phyloP scores from a whole-genome alignment of 2,888 invertebrate species.

The Ophioninae sp. region DNA sequence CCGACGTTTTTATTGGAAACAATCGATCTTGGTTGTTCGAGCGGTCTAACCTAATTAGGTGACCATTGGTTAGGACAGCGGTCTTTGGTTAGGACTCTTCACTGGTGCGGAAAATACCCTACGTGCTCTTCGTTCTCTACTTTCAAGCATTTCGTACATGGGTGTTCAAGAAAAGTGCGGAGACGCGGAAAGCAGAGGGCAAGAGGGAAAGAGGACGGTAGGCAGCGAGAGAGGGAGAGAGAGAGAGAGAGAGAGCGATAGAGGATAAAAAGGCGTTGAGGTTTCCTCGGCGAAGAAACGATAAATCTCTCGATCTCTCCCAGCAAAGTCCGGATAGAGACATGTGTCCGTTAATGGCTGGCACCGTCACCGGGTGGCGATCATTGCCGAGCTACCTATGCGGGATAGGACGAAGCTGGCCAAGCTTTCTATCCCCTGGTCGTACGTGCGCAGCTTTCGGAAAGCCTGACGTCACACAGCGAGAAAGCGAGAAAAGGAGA shows the following conservation, averaged over 20 bases:
- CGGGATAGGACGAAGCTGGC: conserved; percentile 54
- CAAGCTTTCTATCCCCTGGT: conserved; percentile 67
- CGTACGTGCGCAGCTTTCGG: conserved; percentile 78
- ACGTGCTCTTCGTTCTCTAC: background rate
- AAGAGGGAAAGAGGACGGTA: background rate
- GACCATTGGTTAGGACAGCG: conserved; percentile 3
- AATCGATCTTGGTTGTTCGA: conserved; percentile 12
- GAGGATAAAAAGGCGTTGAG: conserved; percentile 43
- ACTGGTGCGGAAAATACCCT: conserved; percentile 13
- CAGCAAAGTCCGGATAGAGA: conserved; percentile 76
- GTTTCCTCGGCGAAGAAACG: conserved; percentile 66
- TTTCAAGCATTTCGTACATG: background rate
- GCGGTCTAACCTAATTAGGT: conserved; percentile 34
- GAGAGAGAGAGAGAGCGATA: background rate
- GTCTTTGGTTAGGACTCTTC: conserved; percentile 11
- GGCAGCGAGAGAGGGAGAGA: background rate
- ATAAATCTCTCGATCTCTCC: conserved; percentile 71
- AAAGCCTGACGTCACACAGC: conserved; percentile 65
- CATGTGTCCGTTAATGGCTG: conserved; percentile 80
- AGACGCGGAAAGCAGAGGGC: background rate
- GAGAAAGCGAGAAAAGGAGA: conserved; percentile 32
- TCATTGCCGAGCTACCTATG: conserved; percentile 79
- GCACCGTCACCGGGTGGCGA: conserved; percentile 79
- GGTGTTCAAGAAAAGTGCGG: background rate
- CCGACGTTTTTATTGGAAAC: background rate